phyloP scores from a whole-genome alignment of 1,140 invertebrate genomes.

The Belonocnema kinseyi region DNA sequence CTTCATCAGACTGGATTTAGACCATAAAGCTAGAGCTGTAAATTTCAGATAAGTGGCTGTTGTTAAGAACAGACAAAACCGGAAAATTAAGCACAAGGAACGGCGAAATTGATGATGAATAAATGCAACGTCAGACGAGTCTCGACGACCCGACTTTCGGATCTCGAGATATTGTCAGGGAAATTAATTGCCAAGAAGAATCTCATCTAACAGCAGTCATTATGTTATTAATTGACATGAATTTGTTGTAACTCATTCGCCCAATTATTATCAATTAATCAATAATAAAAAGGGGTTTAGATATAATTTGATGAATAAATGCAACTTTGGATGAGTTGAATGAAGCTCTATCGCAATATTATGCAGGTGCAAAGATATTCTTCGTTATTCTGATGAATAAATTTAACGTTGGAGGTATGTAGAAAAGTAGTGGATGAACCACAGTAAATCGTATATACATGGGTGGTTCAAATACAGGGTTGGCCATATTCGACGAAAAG shows the following conservation, averaged over 20 bases:
- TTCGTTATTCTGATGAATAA: background rate
- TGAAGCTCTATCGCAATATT: background rate
- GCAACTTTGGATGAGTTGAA: background rate
- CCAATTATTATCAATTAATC: background rate
- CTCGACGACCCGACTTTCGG: too few species aligned
- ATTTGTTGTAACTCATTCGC: too few species aligned
- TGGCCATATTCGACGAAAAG: too few species aligned
- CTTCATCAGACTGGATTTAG: too few species aligned
- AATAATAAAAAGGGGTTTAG: background rate
- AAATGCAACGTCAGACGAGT: background rate
- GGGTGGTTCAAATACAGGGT: too few species aligned
- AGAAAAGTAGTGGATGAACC: background rate
- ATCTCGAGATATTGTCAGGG: too few species aligned
- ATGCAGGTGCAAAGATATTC: too few species aligned
- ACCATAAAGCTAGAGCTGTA: too few species aligned
- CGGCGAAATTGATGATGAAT: conserved; percentile 15
- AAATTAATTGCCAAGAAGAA: background rate
- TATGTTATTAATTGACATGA: background rate
- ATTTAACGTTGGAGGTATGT: background rate
- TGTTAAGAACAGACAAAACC: too few species aligned
- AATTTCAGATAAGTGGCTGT: too few species aligned
- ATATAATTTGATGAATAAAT: background rate
- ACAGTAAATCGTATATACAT: too few species aligned
- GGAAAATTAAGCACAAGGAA: background rate
- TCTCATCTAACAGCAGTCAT: background rate